Evolutionary conservation across 53 echinoderm and acorn worm species (phyloP).

Genomic region (Temnopleurus reevesii): DNA sequence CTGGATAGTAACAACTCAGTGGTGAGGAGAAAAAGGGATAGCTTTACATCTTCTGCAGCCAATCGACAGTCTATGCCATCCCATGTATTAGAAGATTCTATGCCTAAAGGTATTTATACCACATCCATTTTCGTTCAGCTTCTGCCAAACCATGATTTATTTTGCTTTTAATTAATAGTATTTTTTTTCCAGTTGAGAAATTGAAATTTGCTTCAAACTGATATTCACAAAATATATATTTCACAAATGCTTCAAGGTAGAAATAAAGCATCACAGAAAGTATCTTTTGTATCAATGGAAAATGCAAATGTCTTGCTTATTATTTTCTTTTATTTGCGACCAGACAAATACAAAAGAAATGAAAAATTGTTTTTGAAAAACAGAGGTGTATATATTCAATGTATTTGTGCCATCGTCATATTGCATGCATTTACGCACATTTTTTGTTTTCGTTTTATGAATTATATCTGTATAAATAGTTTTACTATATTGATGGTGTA

Average conservation of each 20-base stretch:
- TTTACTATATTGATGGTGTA: background rate
- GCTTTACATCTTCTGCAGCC: conserved; percentile 54
- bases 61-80: conserved; percentile 84
- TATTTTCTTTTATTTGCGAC: no score
- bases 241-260: no score
- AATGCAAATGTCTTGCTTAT: no score
- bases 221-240: no score
- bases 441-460: background rate
- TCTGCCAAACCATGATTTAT: background rate
- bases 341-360: no score
- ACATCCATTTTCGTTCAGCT: background rate
- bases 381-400: no score
- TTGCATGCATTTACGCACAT: background rate
- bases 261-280: no score
- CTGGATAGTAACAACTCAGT: conserved; percentile 64
- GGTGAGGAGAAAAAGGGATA: conserved; percentile 61
- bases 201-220: no score
- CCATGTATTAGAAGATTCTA: conserved; percentile 69
- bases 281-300: no score
- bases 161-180: background rate
- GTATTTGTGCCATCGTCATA: background rate
- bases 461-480: no score
- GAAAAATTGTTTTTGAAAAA: no score
- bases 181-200: no score
- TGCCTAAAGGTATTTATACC: conserved; percentile 31